Percentiles rank a stretch among this genome's conserved stretches.
Conservation (phyloP, 2,888 invertebrate species). For the Mimachlamys varia region DNA sequence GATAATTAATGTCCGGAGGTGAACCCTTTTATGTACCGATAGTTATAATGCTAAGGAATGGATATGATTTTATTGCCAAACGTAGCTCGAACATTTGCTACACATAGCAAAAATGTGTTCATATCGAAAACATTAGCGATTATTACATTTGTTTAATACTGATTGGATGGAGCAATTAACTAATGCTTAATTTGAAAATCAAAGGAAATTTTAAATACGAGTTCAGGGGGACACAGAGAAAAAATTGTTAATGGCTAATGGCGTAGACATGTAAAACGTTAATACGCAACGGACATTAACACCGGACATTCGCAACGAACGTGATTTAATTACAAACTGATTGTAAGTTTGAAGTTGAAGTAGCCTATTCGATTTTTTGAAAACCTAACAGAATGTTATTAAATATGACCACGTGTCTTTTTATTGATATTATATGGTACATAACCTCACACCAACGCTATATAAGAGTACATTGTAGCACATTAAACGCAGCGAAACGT, state of each 20-base stretch:
- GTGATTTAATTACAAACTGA: neutral
- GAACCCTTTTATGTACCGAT: neutral
- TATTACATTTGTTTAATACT: neutral
- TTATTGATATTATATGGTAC: neutral
- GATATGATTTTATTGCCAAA: neutral
- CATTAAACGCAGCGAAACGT: neutral
- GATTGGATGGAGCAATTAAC: constrained; percentile 8
- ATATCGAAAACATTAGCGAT: neutral
- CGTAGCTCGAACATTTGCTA: neutral
- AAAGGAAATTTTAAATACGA: neutral
- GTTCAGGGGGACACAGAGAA: neutral
- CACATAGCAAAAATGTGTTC: neutral
- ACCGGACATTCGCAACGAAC: neutral
- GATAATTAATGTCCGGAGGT: neutral
- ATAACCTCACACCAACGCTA: neutral
- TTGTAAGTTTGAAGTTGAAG: neutral
- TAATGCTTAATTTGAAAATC: neutral
- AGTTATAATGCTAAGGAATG: neutral
- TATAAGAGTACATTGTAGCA: neutral
- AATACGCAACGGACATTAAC: neutral
- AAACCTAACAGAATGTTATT: neutral
- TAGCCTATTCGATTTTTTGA: neutral
- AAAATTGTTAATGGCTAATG: neutral
- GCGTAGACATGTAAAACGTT: neutral
- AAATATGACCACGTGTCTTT: neutral